A percentile compares a stretch with the other conserved stretches of the same genome.
Evolutionary conservation across 2,888 invertebrate genomes (phyloP).

Genomic region (Prostheceraeus crozeri): DNA sequence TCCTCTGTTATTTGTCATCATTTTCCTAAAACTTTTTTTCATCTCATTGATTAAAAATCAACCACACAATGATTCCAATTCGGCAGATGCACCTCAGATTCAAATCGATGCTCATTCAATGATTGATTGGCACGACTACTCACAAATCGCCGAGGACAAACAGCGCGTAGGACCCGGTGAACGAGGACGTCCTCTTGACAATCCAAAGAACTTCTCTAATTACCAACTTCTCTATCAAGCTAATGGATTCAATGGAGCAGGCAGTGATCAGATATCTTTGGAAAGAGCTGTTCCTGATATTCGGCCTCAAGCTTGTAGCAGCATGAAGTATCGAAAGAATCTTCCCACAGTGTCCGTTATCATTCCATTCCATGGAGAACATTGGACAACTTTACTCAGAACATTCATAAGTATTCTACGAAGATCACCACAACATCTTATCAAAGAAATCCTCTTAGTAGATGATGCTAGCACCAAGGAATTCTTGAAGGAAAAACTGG

Average conservation of each 20-base stretch:
- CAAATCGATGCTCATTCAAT: no score
- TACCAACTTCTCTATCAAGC: slow-evolving; percentile 69
- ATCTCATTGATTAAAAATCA: no score
- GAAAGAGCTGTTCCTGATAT: slow-evolving; percentile 68
- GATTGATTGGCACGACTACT: slow-evolving; percentile 38
- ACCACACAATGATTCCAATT: no score
- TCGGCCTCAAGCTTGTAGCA: slow-evolving; percentile 63
- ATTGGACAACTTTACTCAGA: slow-evolving; percentile 73
- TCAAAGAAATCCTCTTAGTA: slow-evolving; percentile 78
- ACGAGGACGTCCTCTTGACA: slow-evolving; percentile 60
- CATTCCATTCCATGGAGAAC: slow-evolving; percentile 86
- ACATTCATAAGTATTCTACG: slow-evolving; percentile 74
- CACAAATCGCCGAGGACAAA: slow-evolving; percentile 29
- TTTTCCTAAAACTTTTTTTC: no score
- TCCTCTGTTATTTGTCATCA: no score
- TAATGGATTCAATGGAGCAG: slow-evolving; percentile 85
- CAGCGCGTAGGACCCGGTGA: slow-evolving; percentile 52
- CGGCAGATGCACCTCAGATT: no score
- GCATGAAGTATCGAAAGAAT: slow-evolving; percentile 65
- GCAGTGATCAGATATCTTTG: slow-evolving; percentile 80
- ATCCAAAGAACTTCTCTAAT: slow-evolving; percentile 60
- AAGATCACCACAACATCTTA: slow-evolving; percentile 69
- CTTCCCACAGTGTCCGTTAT: slow-evolving; percentile 78
- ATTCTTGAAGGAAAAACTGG: slow-evolving; percentile 61
- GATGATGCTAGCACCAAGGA: slow-evolving; percentile 61